Base-by-base conservation (phyloP, 2,888 invertebrate species). In the Neria commutata region DNA sequence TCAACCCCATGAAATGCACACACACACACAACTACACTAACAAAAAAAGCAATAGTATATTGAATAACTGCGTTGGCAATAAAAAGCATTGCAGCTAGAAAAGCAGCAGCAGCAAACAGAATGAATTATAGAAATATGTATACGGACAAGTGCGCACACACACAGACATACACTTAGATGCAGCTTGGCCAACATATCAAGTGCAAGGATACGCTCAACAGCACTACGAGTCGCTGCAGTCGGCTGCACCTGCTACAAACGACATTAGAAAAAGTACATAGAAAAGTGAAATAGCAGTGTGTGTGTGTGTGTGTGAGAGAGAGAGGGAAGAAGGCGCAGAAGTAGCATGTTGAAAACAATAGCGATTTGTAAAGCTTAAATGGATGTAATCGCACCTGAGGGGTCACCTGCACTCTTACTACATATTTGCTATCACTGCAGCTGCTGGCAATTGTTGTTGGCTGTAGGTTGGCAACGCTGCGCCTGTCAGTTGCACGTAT, bases 361-460 rank as follows among this genome's bases (percentile, higher is more conserved):
- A 19, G 47, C 47, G 47, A 47, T 47, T 47, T 47, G 47, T 47
- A 23, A 21, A 24, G 47, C 47, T 47, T 47, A 47, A 29, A 25
- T 26, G 50, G 8, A 8, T 10, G 14, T 29, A 51, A 48, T 6
- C 33, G 33, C 54, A 54, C 24, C 33, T n/a, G 33, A 21, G 16
- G 33, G 2, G 48, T 40, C 14, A 23, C 11, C 3, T 19, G 24
- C 11, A 21, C n/a, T 24, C 19, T n/a, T 23, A 19, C 47, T 24
- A 11, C 29, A 29, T 6, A 6, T 29, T n/a, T n/a, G n/a, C n/a
- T n/a, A n/a, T n/a, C n/a, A n/a, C 6, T 29, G 29, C 29, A 11
- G 29, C 6, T 11, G 29, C 6, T 11, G 29, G 29, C 29, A 11
- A n/a, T n/a, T n/a, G 29, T 29, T 11, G 29, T 29, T n/a, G 29